phyloP scores from a whole-genome alignment of 2,888 invertebrate species.

The Abrostola tripartita region DNA sequence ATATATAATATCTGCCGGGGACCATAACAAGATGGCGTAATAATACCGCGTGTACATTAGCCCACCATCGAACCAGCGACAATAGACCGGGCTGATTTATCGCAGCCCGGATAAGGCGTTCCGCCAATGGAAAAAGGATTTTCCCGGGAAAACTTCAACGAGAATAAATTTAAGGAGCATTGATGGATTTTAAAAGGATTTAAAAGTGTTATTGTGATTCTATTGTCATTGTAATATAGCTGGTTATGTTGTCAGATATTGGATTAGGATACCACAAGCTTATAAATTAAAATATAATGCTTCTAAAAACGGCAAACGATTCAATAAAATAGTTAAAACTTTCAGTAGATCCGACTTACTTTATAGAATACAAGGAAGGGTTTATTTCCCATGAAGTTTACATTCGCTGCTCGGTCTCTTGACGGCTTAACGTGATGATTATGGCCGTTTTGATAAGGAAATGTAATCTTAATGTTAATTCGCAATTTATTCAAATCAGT shows the following conservation, averaged over 20 bases:
- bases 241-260: neutral
- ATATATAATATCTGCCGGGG: constrained; percentile 58
- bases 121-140: constrained; percentile 75
- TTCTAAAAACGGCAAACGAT: too few species aligned
- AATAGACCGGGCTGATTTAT: constrained; percentile 80
- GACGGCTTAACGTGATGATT: constrained; percentile 30
- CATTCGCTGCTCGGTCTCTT: constrained; percentile 16
- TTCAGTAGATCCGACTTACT: neutral
- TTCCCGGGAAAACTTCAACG: constrained; percentile 70
- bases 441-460: constrained; percentile 46
- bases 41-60: constrained; percentile 78
- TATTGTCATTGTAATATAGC: constrained; percentile 20
- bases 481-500: constrained; percentile 46
- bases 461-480: constrained; percentile 54
- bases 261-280: too few species aligned
- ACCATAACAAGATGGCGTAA: constrained; percentile 63
- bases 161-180: constrained; percentile 71
- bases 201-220: constrained; percentile 53
- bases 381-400: constrained; percentile 20
- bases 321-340: neutral
- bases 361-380: neutral
- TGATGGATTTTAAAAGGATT: constrained; percentile 64
- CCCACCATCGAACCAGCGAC: constrained; percentile 68
- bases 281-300: too few species aligned
- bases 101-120: constrained; percentile 73